phyloP scores from a whole-genome alignment of 2,888 invertebrate species.

The Tortricodes alternella region DNA sequence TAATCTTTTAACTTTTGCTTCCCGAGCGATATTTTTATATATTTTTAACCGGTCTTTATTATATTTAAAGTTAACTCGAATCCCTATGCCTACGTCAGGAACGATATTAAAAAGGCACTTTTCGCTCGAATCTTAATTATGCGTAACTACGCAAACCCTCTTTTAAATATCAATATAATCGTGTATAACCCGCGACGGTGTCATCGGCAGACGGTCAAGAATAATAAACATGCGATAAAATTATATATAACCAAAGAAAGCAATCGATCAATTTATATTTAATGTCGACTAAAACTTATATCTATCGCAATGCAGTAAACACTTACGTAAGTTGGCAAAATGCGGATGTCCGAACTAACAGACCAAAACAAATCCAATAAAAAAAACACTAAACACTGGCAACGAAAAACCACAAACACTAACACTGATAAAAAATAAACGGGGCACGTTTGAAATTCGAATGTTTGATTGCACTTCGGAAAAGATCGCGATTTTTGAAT shows the following conservation, averaged over 20 bases:
- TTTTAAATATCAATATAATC: neutral
- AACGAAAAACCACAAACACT: slow-evolving; percentile 38
- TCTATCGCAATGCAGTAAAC: slow-evolving; percentile 77
- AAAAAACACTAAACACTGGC: slow-evolving; percentile 31
- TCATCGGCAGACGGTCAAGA: neutral
- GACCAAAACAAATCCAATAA: slow-evolving; percentile 34
- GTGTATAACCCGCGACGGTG: neutral
- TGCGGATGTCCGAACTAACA: slow-evolving; percentile 33
- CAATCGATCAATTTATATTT: slow-evolving; percentile 21
- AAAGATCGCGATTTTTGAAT: slow-evolving; percentile 62
- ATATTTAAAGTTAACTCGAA: neutral
- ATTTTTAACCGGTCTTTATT: neutral
- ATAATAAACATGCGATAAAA: neutral
- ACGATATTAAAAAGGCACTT: too few species aligned
- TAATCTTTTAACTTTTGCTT: too few species aligned
- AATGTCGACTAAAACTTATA: slow-evolving; percentile 34
- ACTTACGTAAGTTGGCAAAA: slow-evolving; percentile 75
- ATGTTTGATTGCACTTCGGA: slow-evolving; percentile 64
- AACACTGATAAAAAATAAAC: slow-evolving; percentile 36
- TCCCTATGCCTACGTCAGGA: too few species aligned
- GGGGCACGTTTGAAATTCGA: slow-evolving; percentile 51
- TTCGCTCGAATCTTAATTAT: too few species aligned
- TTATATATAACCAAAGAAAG: neutral
- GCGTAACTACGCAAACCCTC: neutral
- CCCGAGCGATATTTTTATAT: too few species aligned